Evolutionary conservation across 1,140 invertebrate genomes (phyloP), one percentile per base, ranked within the genome.

Genomic region (Drosophila cardini): DNA sequence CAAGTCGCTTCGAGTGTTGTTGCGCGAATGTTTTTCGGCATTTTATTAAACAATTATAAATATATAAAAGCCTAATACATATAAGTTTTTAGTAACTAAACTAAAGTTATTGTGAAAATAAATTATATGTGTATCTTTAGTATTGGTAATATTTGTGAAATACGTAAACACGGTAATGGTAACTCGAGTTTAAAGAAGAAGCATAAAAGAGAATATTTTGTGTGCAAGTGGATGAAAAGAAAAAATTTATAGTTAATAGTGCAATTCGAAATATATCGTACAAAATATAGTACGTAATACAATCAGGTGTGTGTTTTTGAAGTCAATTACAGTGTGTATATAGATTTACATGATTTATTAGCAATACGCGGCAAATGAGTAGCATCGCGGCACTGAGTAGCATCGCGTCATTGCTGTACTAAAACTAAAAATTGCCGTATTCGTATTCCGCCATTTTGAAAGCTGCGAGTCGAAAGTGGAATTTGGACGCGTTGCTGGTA

Each of bases 381-480:
- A 78, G 76, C 76, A 81, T 81, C 78, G 76, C 76, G 75, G 74
- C 52, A 67, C 46, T 78, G 75, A 77, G 71, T 77, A 76, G 72
- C 82, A 90, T 90, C 85, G 90, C 90, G 90, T 91, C 90, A 91
- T 86, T 91, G 87, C 76, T 91, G 90, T 91, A 91, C 90, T 91
- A 90, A 87, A 86, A 91, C 82, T 75, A 86, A 86, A 83, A 87
- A 89, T 90, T 75, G 90, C 86, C 83, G 83, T 87, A 77, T 81
- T 91, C 89, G 89, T 87, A 78, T 81, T 91, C 90, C 90, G 90
- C 90, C 90, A 91, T 91, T 91, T 91, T 91, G 90, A 91, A 91
- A 91, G 84, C 83, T 91, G 90, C 80, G 83, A 89, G 72, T 81
- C 79, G 70, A 72, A 76, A 76, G 80, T 91, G 90, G 86, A 91